phyloP scores from a whole-genome alignment of 92 coral and sea anemone genomes.

The Phymanthus crucifer region DNA sequence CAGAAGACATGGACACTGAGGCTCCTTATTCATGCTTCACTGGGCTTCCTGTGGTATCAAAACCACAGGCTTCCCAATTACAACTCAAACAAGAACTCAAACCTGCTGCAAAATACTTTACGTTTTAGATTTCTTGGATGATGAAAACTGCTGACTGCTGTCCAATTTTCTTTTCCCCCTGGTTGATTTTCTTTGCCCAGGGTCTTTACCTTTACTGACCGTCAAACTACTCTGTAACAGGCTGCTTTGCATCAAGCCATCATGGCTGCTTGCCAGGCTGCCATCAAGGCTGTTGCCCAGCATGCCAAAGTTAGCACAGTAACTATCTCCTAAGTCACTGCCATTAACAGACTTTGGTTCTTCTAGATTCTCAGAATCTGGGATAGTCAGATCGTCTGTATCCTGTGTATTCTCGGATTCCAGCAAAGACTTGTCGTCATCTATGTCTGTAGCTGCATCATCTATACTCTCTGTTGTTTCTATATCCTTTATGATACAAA shows the following conservation, averaged over 20 bases:
- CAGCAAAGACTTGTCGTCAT: constrained; percentile 34
- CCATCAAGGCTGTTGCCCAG: constrained; percentile 55
- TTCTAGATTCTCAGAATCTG: constrained; percentile 19
- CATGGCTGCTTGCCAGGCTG: constrained; percentile 63
- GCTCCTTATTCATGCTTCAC: background rate
- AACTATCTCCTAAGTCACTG: constrained; percentile 27
- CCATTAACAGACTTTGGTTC: constrained; percentile 29
- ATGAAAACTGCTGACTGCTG: constrained; percentile 84
- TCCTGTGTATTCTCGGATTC: constrained; percentile 28
- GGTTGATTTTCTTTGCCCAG: constrained; percentile 65
- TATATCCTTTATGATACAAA: constrained; percentile 2
- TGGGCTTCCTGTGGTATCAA: constrained; percentile 13
- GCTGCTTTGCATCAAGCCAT: constrained; percentile 36
- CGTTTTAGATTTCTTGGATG: constrained; percentile 95
- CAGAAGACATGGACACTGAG: background rate
- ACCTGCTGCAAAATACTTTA: constrained; percentile 20
- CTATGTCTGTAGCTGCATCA: constrained; percentile 23
- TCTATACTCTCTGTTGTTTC: constrained; percentile 18
- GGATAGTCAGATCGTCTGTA: constrained; percentile 20
- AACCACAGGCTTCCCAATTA: constrained; percentile 6
- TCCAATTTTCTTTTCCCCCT: constrained; percentile 92
- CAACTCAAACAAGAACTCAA: background rate
- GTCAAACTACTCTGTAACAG: constrained; percentile 52
- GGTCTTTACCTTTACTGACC: constrained; percentile 74
- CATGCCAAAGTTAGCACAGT: constrained; percentile 43